phyloP scores from a whole-genome alignment of 2,113 vertebrate species.

The Cygnus buccinator region DNA sequence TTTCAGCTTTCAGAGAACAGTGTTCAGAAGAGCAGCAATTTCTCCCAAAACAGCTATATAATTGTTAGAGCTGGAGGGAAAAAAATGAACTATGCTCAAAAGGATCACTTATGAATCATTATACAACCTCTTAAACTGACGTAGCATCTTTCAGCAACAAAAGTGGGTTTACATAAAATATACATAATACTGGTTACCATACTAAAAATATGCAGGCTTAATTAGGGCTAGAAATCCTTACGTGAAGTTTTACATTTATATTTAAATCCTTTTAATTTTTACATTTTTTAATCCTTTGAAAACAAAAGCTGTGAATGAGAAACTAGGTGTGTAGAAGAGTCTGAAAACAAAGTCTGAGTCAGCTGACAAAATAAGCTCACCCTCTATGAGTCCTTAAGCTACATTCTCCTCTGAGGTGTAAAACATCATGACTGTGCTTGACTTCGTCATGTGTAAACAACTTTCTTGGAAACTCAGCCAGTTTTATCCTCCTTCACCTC shows the following conservation, averaged over 20 bases:
- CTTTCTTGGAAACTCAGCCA: neutral
- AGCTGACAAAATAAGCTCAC: neutral
- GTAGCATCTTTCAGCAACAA: neutral
- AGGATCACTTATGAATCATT: neutral
- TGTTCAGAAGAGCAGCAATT: neutral
- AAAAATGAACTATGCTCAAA: neutral
- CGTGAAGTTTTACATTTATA: neutral
- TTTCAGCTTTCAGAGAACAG: neutral
- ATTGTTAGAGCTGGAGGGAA: neutral
- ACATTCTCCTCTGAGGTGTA: neutral
- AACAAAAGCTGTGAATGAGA: neutral
- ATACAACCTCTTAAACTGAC: neutral
- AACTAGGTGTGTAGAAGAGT: neutral
- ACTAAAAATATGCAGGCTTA: neutral
- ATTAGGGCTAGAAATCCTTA: neutral
- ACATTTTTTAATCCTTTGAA: neutral
- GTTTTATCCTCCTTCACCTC: neutral
- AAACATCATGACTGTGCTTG: accelerated
- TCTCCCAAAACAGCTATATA: neutral
- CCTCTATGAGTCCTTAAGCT: neutral
- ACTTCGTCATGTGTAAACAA: neutral
- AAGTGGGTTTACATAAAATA: neutral
- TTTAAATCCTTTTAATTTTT: neutral
- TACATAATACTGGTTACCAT: neutral
- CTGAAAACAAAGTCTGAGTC: neutral